Conservation (phyloP, 2,113 vertebrate genomes). For the Pogona vitticeps region DNA sequence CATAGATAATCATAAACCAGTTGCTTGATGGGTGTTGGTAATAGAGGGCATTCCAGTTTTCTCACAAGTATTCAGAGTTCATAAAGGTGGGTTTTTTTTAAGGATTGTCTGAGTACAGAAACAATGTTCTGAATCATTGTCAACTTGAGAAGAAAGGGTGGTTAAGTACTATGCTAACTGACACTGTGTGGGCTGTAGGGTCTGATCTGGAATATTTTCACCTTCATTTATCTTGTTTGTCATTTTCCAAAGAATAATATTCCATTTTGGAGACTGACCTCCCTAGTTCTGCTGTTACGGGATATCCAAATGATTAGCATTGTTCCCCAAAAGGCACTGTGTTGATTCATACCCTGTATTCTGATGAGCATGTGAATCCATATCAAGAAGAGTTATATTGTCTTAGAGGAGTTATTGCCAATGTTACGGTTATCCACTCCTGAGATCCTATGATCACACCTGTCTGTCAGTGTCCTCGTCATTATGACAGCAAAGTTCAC, state of each 20-base stretch:
- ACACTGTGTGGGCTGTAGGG: background rate
- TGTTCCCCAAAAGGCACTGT: background rate
- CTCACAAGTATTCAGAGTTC: background rate
- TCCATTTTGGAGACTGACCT: background rate
- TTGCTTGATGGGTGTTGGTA: background rate
- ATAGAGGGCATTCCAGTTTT: background rate
- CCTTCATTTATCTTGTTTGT: background rate
- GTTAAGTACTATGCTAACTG: background rate
- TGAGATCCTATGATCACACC: slow-evolving; percentile 12
- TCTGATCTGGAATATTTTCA: background rate
- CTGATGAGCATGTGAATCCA: background rate
- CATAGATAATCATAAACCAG: background rate
- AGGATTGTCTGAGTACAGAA: background rate
- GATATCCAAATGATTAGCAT: background rate
- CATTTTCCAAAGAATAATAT: background rate
- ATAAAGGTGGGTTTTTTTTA: no score
- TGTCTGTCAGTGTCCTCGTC: slow-evolving; percentile 22
- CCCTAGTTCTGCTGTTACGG: background rate
- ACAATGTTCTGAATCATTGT: no score
- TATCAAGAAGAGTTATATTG: background rate
- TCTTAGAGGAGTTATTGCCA: slow-evolving; percentile 1
- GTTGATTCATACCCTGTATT: background rate
- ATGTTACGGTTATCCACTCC: background rate
- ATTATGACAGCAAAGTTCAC: background rate
- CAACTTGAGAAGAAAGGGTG: no score